Conservation (phyloP, 2,797 vertebrate genomes). For the Tapera naevia region DNA sequence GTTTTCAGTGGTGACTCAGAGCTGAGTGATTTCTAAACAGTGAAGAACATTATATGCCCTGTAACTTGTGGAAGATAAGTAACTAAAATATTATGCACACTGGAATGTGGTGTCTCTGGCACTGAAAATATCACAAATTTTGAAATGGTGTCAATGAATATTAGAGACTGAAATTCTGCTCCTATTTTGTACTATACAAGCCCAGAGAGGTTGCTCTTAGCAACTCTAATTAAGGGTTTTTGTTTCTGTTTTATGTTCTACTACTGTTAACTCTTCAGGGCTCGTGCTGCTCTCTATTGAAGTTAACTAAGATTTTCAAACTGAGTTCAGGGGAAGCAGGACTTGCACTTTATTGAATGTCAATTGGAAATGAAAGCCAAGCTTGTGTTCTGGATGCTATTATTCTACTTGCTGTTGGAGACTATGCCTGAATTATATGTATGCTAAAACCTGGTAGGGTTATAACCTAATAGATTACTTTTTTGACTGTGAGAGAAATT, state of each 20-base stretch:
- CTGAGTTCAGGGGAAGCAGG: neutral
- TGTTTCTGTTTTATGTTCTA: constrained; percentile 8
- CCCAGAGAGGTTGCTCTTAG: neutral
- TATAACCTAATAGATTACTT: neutral
- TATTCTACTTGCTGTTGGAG: neutral
- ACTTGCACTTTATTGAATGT: neutral
- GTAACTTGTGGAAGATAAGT: constrained; percentile 26
- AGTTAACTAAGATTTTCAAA: constrained; percentile 19
- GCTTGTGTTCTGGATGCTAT: neutral
- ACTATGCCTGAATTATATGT: neutral
- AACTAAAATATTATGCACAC: neutral
- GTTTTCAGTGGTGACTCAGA: constrained; percentile 11
- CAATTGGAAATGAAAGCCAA: neutral
- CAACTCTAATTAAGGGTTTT: constrained; percentile 39
- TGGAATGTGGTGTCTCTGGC: constrained; percentile 53
- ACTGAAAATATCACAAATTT: constrained; percentile 24
- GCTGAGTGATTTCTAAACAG: constrained; percentile 46
- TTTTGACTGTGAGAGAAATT: neutral
- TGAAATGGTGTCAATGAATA: neutral
- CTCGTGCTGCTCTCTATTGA: neutral
- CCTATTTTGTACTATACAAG: neutral
- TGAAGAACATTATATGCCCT: constrained; percentile 13
- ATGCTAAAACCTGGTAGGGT: neutral
- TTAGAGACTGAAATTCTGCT: constrained; percentile 24
- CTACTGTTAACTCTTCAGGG: constrained; percentile 21